Percentiles rank a stretch among this genome's conserved stretches.
These are phyloP conservation scores for Onthophagus sagittarius DNA, from an alignment of 2,888 invertebrate species.

Conservation along the genomic window DNA sequence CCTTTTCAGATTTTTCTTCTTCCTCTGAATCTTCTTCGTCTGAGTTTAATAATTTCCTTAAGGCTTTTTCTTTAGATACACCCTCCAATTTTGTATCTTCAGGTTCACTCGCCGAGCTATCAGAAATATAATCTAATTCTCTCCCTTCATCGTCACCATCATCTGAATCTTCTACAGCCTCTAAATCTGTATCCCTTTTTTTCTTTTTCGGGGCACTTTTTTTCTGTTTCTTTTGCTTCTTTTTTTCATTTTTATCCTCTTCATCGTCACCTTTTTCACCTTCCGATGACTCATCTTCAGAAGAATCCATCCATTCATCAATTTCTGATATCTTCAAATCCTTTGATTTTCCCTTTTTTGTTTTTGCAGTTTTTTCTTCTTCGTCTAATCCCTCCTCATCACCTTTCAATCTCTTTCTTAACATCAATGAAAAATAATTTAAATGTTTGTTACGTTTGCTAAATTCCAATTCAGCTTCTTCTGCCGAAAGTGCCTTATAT, in stretches of 20 bases:
- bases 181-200: constrained; percentile 78
- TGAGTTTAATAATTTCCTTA: constrained; percentile 78
- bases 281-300: constrained; percentile 74
- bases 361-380: constrained; percentile 65
- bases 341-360: constrained; percentile 58
- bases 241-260: constrained; percentile 56
- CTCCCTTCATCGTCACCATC: constrained; percentile 95
- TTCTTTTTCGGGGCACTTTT: constrained; percentile 56
- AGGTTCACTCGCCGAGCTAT: constrained; percentile 73
- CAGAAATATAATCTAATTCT: constrained; percentile 90
- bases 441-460: constrained; percentile 91
- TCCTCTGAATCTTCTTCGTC: constrained; percentile 87
- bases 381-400: constrained; percentile 58
- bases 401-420: constrained; percentile 78
- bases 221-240: constrained; percentile 61
- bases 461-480: constrained; percentile 98
- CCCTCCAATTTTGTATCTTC: constrained; percentile 69
- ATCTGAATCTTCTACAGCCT: constrained; percentile 94
- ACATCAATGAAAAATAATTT: constrained; percentile 94
- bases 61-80: constrained; percentile 71
- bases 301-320: constrained; percentile 87
- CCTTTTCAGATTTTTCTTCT: constrained; percentile 73
- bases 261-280: constrained; percentile 65
- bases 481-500: constrained; percentile 92
- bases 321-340: constrained; percentile 84